Base-by-base conservation (phyloP, 2,888 invertebrate species). In the Melipona beecheii region DNA sequence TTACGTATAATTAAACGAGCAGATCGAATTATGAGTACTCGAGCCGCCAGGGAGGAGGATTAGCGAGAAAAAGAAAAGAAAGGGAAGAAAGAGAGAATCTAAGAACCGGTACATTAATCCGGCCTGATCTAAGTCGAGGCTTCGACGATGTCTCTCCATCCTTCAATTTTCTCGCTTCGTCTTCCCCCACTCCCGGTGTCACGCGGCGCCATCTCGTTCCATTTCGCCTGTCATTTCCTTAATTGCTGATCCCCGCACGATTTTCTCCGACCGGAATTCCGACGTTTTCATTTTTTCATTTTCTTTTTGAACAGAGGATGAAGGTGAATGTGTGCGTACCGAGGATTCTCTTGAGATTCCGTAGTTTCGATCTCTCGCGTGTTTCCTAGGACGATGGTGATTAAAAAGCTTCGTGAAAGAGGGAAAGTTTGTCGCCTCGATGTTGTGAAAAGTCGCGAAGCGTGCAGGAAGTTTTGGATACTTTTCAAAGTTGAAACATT, bases 11-110 rank as follows among this genome's bases (percentile, higher is more conserved):
- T 82, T 83, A 80, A 65, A 66, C 75, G 58, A 27, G 49, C n/a
- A 78, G 69, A 85, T 86, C 79, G 81, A 87, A 86, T 88, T 89
- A 87, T 85, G 81, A 69, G 84, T 73, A 70, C 82, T 87, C 73
- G 70, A 84, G 69, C 43, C 43, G 74, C 17, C n/a, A 2, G 31
- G 52, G 66, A 75, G 72, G 74, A 79, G 84, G 86, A 85, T 88
- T 83, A 87, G 84, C 76, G 75, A 84, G 75, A 83, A 88, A 88
- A 84, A 78, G 81, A 81, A 83, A 36, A 9, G 9, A 6, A 6
- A 9, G 36, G 0, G 1, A 36, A 9, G 6, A 36, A 36, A 36
- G 36, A 36, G 36, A 36, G 1, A 36, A 36, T 36, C 9, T 36
- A 36, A 36, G 36, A 6, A 36, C 9, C 78, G 80, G 79, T 83